phyloP scores from a whole-genome alignment of 2,113 vertebrate species.

The Oceanodroma tethys region DNA sequence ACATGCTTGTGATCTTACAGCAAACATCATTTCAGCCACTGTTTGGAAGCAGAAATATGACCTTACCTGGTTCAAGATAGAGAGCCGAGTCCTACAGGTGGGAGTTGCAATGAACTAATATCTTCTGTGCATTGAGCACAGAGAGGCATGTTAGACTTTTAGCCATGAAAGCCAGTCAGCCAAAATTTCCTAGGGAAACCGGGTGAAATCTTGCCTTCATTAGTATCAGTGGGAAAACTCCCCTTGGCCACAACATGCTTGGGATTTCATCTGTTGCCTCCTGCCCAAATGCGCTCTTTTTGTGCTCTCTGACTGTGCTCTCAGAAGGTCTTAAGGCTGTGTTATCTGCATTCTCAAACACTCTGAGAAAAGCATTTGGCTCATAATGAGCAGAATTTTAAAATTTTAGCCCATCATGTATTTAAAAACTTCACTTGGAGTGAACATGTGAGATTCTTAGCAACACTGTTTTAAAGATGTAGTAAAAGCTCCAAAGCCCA shows the following conservation, averaged over 20 bases:
- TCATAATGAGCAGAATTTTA: neutral
- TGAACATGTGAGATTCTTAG: conserved; percentile 32
- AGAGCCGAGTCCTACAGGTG: neutral
- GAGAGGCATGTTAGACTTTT: accelerated
- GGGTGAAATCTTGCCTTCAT: neutral
- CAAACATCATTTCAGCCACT: neutral
- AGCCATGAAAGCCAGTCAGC: neutral
- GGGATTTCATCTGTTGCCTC: neutral
- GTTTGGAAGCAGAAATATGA: neutral
- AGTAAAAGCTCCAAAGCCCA: conserved; percentile 12
- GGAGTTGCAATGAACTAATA: neutral
- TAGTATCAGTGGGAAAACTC: neutral
- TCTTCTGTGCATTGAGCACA: neutral
- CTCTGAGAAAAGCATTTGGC: neutral
- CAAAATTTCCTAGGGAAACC: neutral
- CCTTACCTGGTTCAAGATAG: neutral
- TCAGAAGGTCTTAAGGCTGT: neutral
- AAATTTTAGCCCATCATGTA: conserved; percentile 5
- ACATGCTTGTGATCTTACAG: neutral
- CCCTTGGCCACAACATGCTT: neutral
- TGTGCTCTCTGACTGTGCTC: neutral
- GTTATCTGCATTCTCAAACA: neutral
- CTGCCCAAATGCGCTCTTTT: neutral
- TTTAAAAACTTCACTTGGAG: conserved; percentile 24
- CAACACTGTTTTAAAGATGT: neutral